Base-by-base conservation (phyloP, 2,888 invertebrate species). In the Sesia apiformis region DNA sequence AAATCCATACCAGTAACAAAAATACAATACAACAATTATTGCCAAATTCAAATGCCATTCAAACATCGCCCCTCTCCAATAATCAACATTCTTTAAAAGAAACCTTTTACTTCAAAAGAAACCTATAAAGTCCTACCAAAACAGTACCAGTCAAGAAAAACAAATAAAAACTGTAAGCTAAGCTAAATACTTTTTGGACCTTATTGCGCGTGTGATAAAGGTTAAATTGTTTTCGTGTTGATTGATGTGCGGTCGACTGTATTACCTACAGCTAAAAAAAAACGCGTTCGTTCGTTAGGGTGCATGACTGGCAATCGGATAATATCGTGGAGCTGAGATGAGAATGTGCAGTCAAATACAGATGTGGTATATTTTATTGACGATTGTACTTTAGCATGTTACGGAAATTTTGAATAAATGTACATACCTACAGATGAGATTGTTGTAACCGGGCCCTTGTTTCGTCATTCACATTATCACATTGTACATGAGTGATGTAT, bases 241-340 rank as follows among this genome's bases (percentile, higher is more conserved):
- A 23, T 23, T 23, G 23, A 23, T 50, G 38, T 50, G 38, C 43
- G 38, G 7, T 38, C 5, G 50, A 38, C 4, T 46, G 46, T 8
- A 46, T 43, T 50, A n/a, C n/a, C n/a, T n/a, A 40, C 40, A 52
- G 8, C 7, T n/a, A 50, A 56, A 53, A 54, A n/a, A 56, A 55
- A 51, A 52, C 53, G 53, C 53, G 54, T 56, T 52, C 43, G 52
- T 86, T 86, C 86, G 85, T 88, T 88, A 88, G 84, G 81, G 79
- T 72, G 81, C 83, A 85, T 88, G 87, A 88, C 87, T 87, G 81
- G 85, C 84, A 82, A 77, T 76, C 77, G 75, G 79, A 78, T 79
- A 73, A 76, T 71, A 72, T 72, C 65, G 63, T 64, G 60, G 40
- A 51, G 23, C 39, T 42, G 8, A 6, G 6, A n/a, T n/a, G 49